Evolutionary conservation across 2,113 vertebrate species (phyloP).

Genomic region (Ptilorrhoa leucosticta): DNA sequence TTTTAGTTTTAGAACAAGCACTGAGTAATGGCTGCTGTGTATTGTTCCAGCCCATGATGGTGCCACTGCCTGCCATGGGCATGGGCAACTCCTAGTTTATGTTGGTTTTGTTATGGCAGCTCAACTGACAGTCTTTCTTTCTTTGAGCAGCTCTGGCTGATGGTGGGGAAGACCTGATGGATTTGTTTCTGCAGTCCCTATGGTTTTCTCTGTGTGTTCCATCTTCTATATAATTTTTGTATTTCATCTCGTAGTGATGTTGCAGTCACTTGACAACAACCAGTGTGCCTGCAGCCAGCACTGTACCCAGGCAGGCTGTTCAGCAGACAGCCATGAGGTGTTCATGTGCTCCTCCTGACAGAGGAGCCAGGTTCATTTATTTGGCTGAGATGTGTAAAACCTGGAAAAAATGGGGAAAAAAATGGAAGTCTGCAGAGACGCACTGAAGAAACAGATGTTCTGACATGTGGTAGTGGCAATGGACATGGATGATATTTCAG

Average conservation of each 20-base stretch:
- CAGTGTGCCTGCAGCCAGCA: background rate
- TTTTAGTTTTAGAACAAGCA: background rate
- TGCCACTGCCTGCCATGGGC: background rate
- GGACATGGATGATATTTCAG: accelerated
- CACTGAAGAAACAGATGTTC: background rate
- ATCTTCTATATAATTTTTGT: background rate
- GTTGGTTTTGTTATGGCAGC: background rate
- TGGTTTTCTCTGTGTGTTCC: background rate
- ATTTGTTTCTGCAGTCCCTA: background rate
- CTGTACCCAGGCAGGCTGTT: background rate
- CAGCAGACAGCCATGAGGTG: background rate
- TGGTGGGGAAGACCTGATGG: background rate
- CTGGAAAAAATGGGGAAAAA: accelerated
- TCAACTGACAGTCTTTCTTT: background rate
- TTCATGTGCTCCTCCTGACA: accelerated
- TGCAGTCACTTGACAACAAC: background rate
- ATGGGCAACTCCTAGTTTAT: background rate
- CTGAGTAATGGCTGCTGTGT: background rate
- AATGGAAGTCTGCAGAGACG: background rate
- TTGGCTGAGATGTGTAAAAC: background rate
- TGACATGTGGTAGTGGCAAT: accelerated
- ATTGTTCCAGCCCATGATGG: accelerated
- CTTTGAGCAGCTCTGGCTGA: background rate
- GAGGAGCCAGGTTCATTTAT: background rate
- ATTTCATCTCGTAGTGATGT: background rate